Conservation (phyloP, 2,888 invertebrate genomes). For the Ichneumoninae sp. region DNA sequence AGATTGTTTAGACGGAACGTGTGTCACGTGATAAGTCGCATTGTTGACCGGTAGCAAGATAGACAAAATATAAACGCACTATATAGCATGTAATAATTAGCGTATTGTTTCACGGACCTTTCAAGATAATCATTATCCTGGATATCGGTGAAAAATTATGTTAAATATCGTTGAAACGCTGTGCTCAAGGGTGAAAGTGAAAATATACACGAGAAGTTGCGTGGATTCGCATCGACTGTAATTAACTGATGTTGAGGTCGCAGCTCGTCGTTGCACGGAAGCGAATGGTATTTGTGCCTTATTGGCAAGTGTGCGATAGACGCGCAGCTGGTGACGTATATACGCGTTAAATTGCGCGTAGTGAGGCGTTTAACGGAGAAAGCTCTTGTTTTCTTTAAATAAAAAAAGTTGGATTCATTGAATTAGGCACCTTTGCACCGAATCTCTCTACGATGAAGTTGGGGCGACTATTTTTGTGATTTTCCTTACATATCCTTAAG, state of each 20-base stretch:
- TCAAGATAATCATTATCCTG: not conserved
- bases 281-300: constrained; percentile 86
- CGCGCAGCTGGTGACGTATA: not conserved
- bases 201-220: not conserved
- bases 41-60: not conserved
- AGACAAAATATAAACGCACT: not conserved
- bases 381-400: not conserved
- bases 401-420: not conserved
- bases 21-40: constrained; percentile 1
- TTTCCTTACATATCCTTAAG: not conserved
- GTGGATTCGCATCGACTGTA: not conserved
- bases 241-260: constrained; percentile 1
- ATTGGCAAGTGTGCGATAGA: not conserved
- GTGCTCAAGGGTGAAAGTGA: not conserved
- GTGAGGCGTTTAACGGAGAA: not conserved
- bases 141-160: not conserved
- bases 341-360: not conserved
- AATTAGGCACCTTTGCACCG: not conserved
- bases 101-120: not conserved
- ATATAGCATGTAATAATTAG: not conserved
- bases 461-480: not conserved
- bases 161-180: not conserved
- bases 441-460: not conserved
- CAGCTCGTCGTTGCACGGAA: constrained; percentile 87
- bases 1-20: not conserved